Conservation (phyloP, 1,140 invertebrate genomes). For the Musca vetustissima region DNA sequence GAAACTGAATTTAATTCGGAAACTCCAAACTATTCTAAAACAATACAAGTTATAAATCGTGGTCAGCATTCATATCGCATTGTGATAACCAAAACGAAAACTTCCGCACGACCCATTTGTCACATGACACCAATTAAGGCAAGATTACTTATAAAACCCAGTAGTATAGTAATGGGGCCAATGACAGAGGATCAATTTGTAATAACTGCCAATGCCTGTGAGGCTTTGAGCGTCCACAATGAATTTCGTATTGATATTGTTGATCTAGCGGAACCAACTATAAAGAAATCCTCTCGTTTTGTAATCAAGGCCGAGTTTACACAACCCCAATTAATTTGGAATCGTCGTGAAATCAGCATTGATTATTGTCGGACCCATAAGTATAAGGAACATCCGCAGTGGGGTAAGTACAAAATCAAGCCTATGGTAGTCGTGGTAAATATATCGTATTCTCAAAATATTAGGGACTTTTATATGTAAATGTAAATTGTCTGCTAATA, state of each 20-base stretch:
- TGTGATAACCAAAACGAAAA: constrained; percentile 25
- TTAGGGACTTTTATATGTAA: no score
- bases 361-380: constrained; percentile 37
- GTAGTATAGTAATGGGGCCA: constrained; percentile 31
- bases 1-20: constrained; percentile 33
- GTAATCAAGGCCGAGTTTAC: constrained; percentile 32
- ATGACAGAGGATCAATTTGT: constrained; percentile 24
- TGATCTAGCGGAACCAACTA: constrained; percentile 37
- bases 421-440: no score
- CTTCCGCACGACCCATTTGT: constrained; percentile 26
- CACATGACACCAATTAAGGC: constrained; percentile 30
- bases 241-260: constrained; percentile 41
- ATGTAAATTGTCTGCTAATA: no score
- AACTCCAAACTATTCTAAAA: constrained; percentile 27
- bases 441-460: no score
- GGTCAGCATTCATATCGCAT: constrained; percentile 39
- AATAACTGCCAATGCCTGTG: constrained; percentile 36
- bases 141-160: constrained; percentile 40
- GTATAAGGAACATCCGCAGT: constrained; percentile 33
- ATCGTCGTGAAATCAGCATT: constrained; percentile 33
- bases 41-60: constrained; percentile 34
- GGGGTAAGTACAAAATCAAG: constrained; percentile 20
- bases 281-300: constrained; percentile 32
- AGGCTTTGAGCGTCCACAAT: constrained; percentile 28
- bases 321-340: constrained; percentile 36